Percentiles rank a stretch among this genome's conserved stretches.
These are phyloP conservation scores for Sceloporus undulatus DNA, from an alignment of 2,113 vertebrate genomes.

Conservation along the genomic window DNA sequence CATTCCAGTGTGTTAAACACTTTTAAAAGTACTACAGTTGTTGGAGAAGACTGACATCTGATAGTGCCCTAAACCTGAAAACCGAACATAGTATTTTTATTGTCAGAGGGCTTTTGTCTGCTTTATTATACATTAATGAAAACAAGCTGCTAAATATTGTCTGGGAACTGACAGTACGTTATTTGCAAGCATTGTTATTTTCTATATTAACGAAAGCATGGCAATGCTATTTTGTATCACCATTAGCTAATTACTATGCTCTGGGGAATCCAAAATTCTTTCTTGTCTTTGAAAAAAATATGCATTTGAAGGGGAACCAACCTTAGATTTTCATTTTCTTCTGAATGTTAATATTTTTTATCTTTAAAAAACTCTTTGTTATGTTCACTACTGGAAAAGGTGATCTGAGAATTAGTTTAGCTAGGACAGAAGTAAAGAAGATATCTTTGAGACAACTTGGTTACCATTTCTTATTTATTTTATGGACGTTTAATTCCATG, in stretches of 20 bases:
- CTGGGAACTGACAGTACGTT: neutral
- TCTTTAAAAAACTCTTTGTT: too few relatives aligned
- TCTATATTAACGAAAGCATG: neutral
- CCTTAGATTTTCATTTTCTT: neutral
- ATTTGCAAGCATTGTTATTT: neutral
- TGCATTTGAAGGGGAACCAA: neutral
- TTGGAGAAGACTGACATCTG: neutral
- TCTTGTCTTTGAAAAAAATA: fast-evolving
- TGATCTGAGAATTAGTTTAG: too few relatives aligned
- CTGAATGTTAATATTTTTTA: neutral
- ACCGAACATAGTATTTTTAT: neutral
- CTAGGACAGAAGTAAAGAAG: too few relatives aligned
- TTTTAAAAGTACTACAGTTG: neutral
- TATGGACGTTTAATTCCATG: too few relatives aligned
- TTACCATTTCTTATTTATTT: too few relatives aligned
- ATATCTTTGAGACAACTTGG: too few relatives aligned
- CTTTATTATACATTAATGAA: neutral
- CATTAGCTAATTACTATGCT: neutral
- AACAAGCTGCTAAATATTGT: neutral
- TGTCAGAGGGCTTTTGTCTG: neutral
- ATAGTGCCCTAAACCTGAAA: neutral
- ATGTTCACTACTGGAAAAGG: too few relatives aligned
- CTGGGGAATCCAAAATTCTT: neutral
- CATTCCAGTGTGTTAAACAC: neutral
- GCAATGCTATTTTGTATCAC: neutral